These are phyloP conservation scores for Epirrhoe alternata DNA, from an alignment of 2,888 invertebrate genomes.

Conservation along the genomic window DNA sequence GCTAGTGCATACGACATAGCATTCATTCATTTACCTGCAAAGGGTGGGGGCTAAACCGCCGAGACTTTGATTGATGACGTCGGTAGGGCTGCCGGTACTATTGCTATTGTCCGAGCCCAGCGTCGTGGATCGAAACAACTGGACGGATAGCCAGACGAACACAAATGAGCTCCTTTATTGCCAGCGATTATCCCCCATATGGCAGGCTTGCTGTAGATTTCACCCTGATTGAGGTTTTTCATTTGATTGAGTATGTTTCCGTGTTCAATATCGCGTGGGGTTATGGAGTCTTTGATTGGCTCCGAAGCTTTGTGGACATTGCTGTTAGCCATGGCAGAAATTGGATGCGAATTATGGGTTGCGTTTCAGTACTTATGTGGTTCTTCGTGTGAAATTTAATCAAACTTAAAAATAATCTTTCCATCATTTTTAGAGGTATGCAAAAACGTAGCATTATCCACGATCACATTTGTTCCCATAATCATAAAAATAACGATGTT, in stretches of 20 bases:
- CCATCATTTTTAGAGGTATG: neutral
- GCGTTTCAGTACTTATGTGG: neutral
- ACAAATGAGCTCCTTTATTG: constrained; percentile 45
- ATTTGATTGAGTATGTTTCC: constrained; percentile 41
- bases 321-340: constrained; percentile 17
- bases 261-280: constrained; percentile 29
- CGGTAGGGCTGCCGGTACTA: constrained; percentile 49
- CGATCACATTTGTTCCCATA: constrained; percentile 49
- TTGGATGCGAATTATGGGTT: neutral
- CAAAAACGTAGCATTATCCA: constrained; percentile 1
- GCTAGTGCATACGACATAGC: constrained; percentile 39
- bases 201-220: constrained; percentile 40
- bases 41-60: constrained; percentile 51
- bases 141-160: constrained; percentile 57
- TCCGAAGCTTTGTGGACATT: constrained; percentile 21
- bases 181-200: constrained; percentile 42
- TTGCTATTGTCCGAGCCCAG: constrained; percentile 70
- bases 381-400: neutral
- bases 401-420: neutral
- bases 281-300: constrained; percentile 21
- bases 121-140: constrained; percentile 72
- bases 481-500: constrained; percentile 59
- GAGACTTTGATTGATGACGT: constrained; percentile 48
- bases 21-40: constrained; percentile 60
- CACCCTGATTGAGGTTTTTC: constrained; percentile 45